Conservation (phyloP, 2,888 invertebrate genomes). For the Leptopilina myrica region DNA sequence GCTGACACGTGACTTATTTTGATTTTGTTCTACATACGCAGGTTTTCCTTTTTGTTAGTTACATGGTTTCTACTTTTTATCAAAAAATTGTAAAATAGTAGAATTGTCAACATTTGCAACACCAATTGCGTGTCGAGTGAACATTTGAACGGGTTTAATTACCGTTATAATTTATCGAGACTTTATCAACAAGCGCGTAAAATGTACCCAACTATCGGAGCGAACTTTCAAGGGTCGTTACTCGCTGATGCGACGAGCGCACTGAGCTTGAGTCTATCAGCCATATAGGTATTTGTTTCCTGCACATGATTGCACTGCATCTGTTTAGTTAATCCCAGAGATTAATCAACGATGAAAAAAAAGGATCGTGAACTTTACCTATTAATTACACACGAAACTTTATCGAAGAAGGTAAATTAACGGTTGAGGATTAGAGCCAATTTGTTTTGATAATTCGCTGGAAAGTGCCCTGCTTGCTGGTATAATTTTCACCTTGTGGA, state of each 20-base stretch:
- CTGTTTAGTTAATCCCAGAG: not conserved
- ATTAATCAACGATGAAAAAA: constrained; percentile 14
- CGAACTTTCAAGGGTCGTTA: constrained; percentile 32
- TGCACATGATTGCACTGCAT: constrained; percentile 2
- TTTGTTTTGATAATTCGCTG: too few relatives aligned
- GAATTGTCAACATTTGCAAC: constrained; percentile 13
- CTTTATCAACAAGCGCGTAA: constrained; percentile 33
- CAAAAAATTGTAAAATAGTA: not conserved
- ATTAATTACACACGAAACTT: not conserved
- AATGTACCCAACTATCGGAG: constrained; percentile 18
- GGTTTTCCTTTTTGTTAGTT: not conserved
- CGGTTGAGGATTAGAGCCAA: too few relatives aligned
- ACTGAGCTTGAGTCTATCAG: not conserved
- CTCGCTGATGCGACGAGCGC: constrained; percentile 18
- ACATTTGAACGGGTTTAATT: constrained; percentile 23
- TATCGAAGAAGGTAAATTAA: too few relatives aligned
- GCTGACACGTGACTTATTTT: not conserved
- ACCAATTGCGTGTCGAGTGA: constrained; percentile 12
- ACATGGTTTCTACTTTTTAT: too few relatives aligned
- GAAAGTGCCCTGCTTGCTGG: too few relatives aligned
- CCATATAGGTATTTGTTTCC: constrained; percentile 8
- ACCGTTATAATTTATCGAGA: constrained; percentile 27
- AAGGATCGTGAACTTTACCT: not conserved
- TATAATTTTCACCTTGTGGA: too few relatives aligned
- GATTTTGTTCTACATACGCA: not conserved